Conservation (phyloP, 2,888 invertebrate species). For the Ditula angustiorana region DNA sequence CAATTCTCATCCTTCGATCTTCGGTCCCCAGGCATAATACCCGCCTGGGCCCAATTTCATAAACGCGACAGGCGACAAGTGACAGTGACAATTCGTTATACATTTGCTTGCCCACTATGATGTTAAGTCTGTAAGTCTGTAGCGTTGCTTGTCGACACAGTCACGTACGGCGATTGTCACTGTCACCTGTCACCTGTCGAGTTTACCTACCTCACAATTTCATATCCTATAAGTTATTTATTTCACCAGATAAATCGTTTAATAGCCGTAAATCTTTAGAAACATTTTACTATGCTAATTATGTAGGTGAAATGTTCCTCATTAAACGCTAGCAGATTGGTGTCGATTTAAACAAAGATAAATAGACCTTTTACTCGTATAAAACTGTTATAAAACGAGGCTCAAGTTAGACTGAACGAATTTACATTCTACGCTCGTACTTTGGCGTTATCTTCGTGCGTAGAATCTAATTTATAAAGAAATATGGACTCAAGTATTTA, state of each 20-base stretch:
- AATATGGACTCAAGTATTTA: conserved; percentile 17
- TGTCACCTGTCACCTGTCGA: too few species aligned
- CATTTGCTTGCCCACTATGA: too few species aligned
- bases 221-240: conserved; percentile 30
- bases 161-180: too few species aligned
- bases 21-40: too few species aligned
- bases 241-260: conserved; percentile 28
- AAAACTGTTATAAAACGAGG: not conserved
- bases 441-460: conserved; percentile 22
- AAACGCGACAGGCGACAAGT: too few species aligned
- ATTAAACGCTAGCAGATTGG: conserved; percentile 23
- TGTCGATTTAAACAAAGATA: not conserved
- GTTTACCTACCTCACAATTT: too few species aligned
- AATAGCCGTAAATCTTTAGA: conserved; percentile 18
- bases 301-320: conserved; percentile 38
- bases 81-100: too few species aligned
- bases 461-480: conserved; percentile 33
- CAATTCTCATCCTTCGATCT: too few species aligned
- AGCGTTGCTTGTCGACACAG: too few species aligned
- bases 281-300: conserved; percentile 39
- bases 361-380: not conserved
- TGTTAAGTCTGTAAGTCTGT: too few species aligned
- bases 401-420: not conserved
- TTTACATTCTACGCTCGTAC: conserved; percentile 21
- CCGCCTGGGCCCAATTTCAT: too few species aligned